A percentile compares a stretch with the other conserved stretches of the same genome.
These are phyloP conservation scores for Bellardia pandia DNA, from an alignment of 2,888 invertebrate genomes.

Conservation along the genomic window DNA sequence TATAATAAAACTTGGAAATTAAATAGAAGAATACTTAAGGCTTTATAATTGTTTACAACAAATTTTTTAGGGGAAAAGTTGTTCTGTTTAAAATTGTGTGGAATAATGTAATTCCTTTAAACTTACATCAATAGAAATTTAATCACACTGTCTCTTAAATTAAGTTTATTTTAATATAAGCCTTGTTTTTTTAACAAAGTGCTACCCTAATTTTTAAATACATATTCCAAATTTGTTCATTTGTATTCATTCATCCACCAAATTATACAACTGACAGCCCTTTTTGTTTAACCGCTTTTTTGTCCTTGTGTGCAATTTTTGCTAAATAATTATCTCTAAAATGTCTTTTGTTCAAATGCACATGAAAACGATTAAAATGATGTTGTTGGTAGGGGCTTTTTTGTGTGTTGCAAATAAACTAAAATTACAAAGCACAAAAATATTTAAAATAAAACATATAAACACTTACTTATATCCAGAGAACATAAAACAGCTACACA, in stretches of 20 bases:
- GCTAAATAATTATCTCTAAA: constrained; percentile 59
- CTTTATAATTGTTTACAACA: no score
- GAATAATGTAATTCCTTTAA: no score
- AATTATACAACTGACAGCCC: constrained; percentile 23
- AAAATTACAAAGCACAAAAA: constrained; percentile 27
- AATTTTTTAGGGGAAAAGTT: no score
- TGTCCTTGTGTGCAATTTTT: constrained; percentile 23
- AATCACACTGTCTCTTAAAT: no score
- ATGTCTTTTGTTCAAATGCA: constrained; percentile 56
- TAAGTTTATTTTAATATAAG: not conserved
- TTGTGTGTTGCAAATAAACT: not conserved
- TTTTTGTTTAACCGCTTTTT: constrained; percentile 7
- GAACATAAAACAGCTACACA: constrained; percentile 7
- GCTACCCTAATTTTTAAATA: not conserved
- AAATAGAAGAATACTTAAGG: no score
- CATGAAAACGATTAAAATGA: constrained; percentile 37
- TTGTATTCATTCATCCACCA: constrained; percentile 33
- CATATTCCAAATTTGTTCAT: not conserved
- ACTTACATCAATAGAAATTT: no score
- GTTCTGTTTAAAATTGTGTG: no score
- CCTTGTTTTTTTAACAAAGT: not conserved
- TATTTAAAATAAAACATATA: not conserved
- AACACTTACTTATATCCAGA: not conserved
- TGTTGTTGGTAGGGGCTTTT: not conserved
- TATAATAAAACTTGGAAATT: not conserved